Evolutionary conservation across 2,888 invertebrate genomes (phyloP), one percentile per base, ranked within the genome.

Genomic region (Achlya flavicornis): DNA sequence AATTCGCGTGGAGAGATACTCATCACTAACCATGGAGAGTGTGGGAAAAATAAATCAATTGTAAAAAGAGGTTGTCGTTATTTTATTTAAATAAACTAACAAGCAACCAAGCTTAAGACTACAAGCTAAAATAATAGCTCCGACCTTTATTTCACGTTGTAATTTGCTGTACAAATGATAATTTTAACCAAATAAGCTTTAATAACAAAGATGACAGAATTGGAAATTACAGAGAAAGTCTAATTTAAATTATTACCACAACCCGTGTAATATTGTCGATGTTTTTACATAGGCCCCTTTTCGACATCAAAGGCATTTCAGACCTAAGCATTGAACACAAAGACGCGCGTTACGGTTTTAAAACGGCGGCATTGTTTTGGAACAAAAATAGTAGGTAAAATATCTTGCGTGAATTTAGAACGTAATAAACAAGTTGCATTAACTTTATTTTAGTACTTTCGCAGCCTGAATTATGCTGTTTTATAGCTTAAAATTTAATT

Each of bases 231-330:
- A 53, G 53, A 53, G 53, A 53, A 53, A n/a, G 19, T 19, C 53
- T 19, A 53, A 53, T 53, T 53, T 53, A 53, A 53, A 53, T 53
- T 14, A 53, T 53, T 19, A 53, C 3, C 53, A 19, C 10, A 53
- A 8, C 1, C 53, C 53, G 53, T 53, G 53, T 53, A 53, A 53
- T 53, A 53, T 53, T 53, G 53, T 53, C 53, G 19, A 53, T 53
- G 53, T 53, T 19, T 53, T 53, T 53, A 19, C 53, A 53, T 19
- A 19, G 53, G 16, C 53, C 5, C n/a, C 7, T 53, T 53, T 53
- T 19, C 10, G 6, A 53, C 53, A 19, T 53, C 53, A 53, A 53
- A 53, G 53, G 53, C 3, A 53, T n/a, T 19, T 10, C 53, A 53
- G 53, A 7, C 16, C 3, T 19, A 53, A 10, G 53, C 53, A 3